Evolutionary conservation across 2,888 invertebrate species (phyloP), one percentile per base, ranked within the genome.

Genomic region (Catocala nupta): DNA sequence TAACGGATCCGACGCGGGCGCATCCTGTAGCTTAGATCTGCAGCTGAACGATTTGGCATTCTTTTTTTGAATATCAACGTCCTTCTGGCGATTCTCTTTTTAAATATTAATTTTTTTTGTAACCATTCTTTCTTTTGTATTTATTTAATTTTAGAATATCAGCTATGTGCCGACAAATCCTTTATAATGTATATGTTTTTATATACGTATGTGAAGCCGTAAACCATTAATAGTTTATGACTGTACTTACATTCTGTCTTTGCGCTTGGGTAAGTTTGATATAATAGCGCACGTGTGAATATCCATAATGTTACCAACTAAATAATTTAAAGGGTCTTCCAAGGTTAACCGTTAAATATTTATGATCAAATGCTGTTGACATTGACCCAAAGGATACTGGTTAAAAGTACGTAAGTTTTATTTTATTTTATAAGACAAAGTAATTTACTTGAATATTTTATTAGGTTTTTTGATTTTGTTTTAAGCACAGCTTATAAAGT

Each of bases 301-400:
- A 36, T 64, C 55, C 36, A 55, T 52, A 42, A 49, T 53, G 34
- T 48, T 63, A 52, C 54, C 64, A 56, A 25, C 58, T 61, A 11
- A 59, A 47, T 43, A 58, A 55, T 58, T 55, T 51, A 59, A 66
- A 71, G 75, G 75, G 76, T 73, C 48, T 63, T 63, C 55, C 75
- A 75, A 75, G 75, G 75, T 65, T 68, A 62, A 25, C 66, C 45
- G 68, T 69, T 64, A 53, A 73, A 68, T 64, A 66, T 64, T 63
- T 58, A 65, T 53, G 8, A 62, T 62, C 51, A 56, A 51, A 55
- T 59, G 55, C 45, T 42, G 52, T 52, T 11, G 55, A 33, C 56
- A 62, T 9, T 39, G 65, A 60, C 49, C 39, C 16, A 13, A 33
- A 13, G 7, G 13, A n/a, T 39, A 5, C 9, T 25, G 36, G 36